Evolutionary conservation across 2,113 vertebrate species (phyloP).

Genomic region (Columba janthina): DNA sequence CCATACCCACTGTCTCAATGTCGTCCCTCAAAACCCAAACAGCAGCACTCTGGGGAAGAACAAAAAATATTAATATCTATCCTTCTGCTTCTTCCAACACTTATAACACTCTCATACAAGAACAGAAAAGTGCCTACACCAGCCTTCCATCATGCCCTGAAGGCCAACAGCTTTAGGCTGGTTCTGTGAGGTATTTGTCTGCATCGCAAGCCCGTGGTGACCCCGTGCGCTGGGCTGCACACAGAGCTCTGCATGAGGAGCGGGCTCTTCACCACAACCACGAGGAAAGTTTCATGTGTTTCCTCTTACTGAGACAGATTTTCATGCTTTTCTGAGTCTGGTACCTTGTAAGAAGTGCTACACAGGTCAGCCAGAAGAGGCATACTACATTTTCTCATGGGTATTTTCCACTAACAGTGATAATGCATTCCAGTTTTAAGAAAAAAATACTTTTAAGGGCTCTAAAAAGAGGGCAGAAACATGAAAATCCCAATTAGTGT

Average conservation of each 20-base stretch:
- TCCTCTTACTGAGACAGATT: not conserved
- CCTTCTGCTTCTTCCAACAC: not conserved
- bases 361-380: not conserved
- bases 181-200: accelerated
- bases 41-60: not conserved
- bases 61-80: no score
- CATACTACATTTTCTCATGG: accelerated
- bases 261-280: not conserved
- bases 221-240: accelerated
- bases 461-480: not conserved
- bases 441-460: not conserved
- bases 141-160: not conserved
- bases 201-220: accelerated
- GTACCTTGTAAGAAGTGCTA: accelerated
- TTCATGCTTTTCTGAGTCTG: accelerated
- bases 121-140: accelerated
- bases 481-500: not conserved
- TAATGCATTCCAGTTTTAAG: accelerated
- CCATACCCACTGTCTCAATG: not conserved
- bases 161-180: not conserved
- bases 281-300: accelerated
- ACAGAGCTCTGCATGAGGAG: not conserved
- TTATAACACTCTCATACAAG: accelerated
- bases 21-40: accelerated
- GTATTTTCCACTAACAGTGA: accelerated